These are phyloP conservation scores for Colaptes auratus DNA, from an alignment of 2,113 vertebrate genomes.

Conservation along the genomic window DNA sequence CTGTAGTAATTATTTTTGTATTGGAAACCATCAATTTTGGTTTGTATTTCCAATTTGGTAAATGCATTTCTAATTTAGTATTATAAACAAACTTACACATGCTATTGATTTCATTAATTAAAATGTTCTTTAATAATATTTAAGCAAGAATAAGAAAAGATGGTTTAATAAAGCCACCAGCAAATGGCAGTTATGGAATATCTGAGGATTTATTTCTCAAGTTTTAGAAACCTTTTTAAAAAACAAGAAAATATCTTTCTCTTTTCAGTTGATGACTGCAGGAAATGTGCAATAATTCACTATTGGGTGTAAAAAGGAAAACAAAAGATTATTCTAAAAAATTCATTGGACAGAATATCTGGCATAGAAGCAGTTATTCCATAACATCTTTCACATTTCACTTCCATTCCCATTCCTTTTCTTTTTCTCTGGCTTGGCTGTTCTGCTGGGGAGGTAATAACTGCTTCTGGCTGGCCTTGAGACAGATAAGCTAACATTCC, in stretches of 20 bases:
- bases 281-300: background rate
- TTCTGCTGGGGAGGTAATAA: no score
- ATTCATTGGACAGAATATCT: no score
- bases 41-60: background rate
- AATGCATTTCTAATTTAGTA: background rate
- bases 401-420: no score
- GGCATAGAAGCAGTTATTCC: no score
- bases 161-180: background rate
- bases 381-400: no score
- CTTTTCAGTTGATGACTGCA: background rate
- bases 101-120: background rate
- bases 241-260: no score
- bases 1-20: background rate
- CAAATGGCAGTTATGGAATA: background rate
- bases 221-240: background rate
- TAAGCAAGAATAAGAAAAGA: background rate
- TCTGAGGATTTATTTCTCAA: background rate
- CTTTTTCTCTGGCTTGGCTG: no score
- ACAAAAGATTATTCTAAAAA: no score
- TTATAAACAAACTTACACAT: background rate
- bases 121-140: background rate
- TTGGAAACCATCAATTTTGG: background rate
- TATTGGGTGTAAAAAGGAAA: no score
- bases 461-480: no score
- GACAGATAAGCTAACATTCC: no score